Percentiles rank a stretch among this genome's conserved stretches.
These are phyloP conservation scores for Pollenia griseotomentosa DNA, from an alignment of 2,888 invertebrate genomes.

Conservation along the genomic window DNA sequence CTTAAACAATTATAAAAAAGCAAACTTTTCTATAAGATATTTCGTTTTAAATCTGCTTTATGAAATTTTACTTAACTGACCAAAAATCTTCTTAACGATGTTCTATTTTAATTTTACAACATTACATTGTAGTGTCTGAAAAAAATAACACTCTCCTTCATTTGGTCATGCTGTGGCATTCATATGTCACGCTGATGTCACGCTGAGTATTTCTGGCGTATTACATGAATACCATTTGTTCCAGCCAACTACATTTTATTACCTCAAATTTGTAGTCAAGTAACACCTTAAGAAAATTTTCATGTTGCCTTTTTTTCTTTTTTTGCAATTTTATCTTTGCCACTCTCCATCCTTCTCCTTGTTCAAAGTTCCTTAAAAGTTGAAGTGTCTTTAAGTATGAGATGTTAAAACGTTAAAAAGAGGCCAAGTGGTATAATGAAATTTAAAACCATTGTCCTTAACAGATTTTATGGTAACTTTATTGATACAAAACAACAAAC, in stretches of 20 bases:
- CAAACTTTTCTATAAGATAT: too few species aligned
- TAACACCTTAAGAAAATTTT: conserved; percentile 21
- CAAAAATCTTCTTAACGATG: too few species aligned
- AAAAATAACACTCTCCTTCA: background rate
- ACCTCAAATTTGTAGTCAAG: background rate
- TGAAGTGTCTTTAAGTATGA: background rate
- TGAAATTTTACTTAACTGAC: too few species aligned
- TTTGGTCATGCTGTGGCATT: background rate
- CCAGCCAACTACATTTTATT: conserved; percentile 17
- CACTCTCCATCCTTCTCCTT: background rate
- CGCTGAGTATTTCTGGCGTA: background rate
- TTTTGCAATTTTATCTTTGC: background rate
- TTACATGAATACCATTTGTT: conserved; percentile 1
- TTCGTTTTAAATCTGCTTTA: too few species aligned
- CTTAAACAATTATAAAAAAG: background rate
- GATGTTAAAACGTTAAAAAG: background rate
- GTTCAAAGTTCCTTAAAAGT: background rate
- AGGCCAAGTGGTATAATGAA: conserved; percentile 18
- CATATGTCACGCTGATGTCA: background rate
- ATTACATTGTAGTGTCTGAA: too few species aligned
- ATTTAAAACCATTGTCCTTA: conserved; percentile 43
- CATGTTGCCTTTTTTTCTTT: background rate
- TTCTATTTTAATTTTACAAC: too few species aligned
- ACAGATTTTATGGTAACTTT: conserved; percentile 39
- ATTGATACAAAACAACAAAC: conserved; percentile 29